Evolutionary conservation across 1,140 invertebrate genomes (phyloP), one percentile per base, ranked within the genome.

Genomic region (Aplysia californica): DNA sequence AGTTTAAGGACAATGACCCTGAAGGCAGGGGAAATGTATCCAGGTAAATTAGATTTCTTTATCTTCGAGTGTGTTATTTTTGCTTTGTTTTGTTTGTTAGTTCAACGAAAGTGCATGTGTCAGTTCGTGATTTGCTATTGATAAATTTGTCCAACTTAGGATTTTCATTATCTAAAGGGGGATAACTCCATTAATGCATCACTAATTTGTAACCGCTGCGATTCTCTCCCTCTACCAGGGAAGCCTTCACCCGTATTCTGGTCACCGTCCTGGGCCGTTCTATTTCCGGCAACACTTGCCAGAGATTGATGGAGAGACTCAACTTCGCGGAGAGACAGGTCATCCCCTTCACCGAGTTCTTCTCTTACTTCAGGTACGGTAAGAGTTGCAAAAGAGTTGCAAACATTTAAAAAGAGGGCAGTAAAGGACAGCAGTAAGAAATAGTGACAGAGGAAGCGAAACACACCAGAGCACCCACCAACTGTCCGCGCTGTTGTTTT

Each of bases 1-100:
- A 84, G 50, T 90, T 90, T 77, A 86, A 85, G 58, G 85, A 89
- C 75, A 89, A 89, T 50, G 89, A 90, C 65, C 88, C 87, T 26
- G 88, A 90, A 73, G 84, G 85, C 21, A 87, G 87, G 80, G 88
- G 88, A 41, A 88, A 89, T 70, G 88, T 90, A 6, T 84, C 86
- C n/a, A 85, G 84, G 88, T 89, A 83, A 64, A 74, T 76, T n/a
- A n/a, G n/a, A n/a, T n/a, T n/a, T n/a, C n/a, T n/a, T n/a, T n/a
- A n/a, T n/a, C n/a, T n/a, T n/a, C n/a, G n/a, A n/a, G n/a, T n/a
- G n/a, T n/a, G n/a, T n/a, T n/a, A n/a, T n/a, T n/a, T n/a, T n/a
- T n/a, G n/a, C n/a, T n/a, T n/a, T n/a, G n/a, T n/a, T n/a, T n/a
- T n/a, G n/a, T n/a, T n/a, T n/a, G n/a, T n/a, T n/a, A n/a, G n/a